phyloP scores from a whole-genome alignment of 1,140 invertebrate genomes.

The Venturia canescens region DNA sequence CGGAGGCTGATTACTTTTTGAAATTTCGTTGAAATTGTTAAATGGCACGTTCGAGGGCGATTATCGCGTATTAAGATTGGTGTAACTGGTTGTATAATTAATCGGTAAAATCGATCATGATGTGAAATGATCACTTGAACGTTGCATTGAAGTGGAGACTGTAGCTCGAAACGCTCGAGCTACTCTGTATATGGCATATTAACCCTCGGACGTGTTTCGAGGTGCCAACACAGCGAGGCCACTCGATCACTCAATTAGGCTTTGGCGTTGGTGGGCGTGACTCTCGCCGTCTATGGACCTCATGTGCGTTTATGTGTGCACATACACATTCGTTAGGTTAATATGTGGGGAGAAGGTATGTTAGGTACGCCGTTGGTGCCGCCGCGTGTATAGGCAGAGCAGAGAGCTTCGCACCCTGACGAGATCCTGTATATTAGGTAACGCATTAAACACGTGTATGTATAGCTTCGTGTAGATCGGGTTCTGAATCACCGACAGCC shows the following conservation, averaged over 20 bases:
- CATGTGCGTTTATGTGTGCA: constrained; percentile 65
- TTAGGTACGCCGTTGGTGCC: not conserved
- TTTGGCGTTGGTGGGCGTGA: constrained; percentile 72
- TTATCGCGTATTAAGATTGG: not conserved
- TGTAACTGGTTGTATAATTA: not conserved
- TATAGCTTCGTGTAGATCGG: constrained; percentile 33
- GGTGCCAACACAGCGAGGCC: constrained; percentile 67
- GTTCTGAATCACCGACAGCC: constrained; percentile 65
- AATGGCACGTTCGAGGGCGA: not conserved
- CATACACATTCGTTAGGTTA: constrained; percentile 2
- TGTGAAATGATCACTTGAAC: not conserved
- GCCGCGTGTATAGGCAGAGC: not conserved
- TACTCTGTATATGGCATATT: constrained; percentile 14
- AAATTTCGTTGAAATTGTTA: not conserved
- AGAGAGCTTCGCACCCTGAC: constrained; percentile 8
- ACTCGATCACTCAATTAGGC: constrained; percentile 75
- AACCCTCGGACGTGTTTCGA: constrained; percentile 48
- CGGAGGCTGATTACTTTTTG: not conserved
- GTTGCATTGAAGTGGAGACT: not conserved
- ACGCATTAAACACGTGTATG: not conserved
- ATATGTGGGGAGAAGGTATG: constrained; percentile 23
- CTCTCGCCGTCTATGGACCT: constrained; percentile 57
- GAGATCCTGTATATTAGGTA: constrained; percentile 5
- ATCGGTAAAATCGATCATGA: not conserved
- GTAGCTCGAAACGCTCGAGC: not conserved